Percentiles rank a stretch among this genome's conserved stretches.
Evolutionary conservation across 2,888 invertebrate genomes (phyloP).

Genomic region (Autographa pulchrina): DNA sequence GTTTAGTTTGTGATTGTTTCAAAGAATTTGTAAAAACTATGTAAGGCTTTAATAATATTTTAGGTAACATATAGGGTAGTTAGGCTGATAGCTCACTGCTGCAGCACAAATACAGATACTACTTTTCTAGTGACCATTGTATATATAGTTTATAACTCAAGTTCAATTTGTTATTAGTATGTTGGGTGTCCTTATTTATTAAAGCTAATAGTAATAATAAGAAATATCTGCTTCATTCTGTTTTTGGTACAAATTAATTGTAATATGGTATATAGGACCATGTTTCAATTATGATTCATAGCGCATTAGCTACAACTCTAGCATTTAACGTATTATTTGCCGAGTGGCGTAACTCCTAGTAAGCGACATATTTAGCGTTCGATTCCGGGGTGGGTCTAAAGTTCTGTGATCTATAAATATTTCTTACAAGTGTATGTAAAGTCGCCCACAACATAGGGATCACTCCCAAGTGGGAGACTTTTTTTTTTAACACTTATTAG

Average conservation of each 20-base stretch:
- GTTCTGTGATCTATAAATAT: background rate
- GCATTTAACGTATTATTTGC: background rate
- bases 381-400: background rate
- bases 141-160: background rate
- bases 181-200: background rate
- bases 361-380: background rate
- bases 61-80: conserved; percentile 12
- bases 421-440: background rate
- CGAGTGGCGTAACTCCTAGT: background rate
- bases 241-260: background rate
- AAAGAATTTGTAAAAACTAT: conserved; percentile 11
- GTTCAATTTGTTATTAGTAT: background rate
- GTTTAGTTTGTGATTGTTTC: conserved; percentile 20
- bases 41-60: conserved; percentile 3
- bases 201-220: background rate
- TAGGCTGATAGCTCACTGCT: conserved; percentile 12
- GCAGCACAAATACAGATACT: background rate
- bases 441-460: too few relatives aligned
- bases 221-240: background rate
- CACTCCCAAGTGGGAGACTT: too few relatives aligned
- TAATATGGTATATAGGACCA: background rate
- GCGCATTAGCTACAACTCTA: background rate
- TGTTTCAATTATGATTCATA: background rate
- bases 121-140: background rate
- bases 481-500: background rate